Percentiles rank a stretch among this genome's conserved stretches.
These are phyloP conservation scores for Drosophila pseudoananassae DNA, from an alignment of 1,140 invertebrate species.

Conservation along the genomic window DNA sequence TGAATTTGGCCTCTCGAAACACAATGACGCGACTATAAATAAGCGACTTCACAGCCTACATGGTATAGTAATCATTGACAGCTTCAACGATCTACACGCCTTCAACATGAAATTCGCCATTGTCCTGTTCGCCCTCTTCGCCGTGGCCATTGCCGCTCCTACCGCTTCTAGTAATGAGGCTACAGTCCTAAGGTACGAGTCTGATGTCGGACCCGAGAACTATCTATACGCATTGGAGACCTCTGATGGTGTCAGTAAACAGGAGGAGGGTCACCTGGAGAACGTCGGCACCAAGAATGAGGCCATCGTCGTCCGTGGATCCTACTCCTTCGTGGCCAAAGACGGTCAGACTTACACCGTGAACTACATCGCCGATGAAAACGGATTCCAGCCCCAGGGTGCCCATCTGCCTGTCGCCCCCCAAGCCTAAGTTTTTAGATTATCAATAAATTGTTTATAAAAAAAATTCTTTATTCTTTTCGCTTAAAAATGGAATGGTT, in stretches of 20 bases:
- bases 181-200: slow-evolving; percentile 10
- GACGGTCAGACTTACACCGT: slow-evolving; percentile 52
- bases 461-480: neutral
- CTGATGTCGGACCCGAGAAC: slow-evolving; percentile 73
- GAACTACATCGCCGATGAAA: slow-evolving; percentile 79
- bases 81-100: slow-evolving; percentile 3
- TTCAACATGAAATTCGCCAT: slow-evolving; percentile 66
- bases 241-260: slow-evolving; percentile 86
- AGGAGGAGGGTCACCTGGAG: slow-evolving; percentile 38
- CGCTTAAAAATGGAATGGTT: neutral
- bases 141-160: slow-evolving; percentile 23
- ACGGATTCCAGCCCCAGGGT: slow-evolving; percentile 89
- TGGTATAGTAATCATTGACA: slow-evolving; percentile 5
- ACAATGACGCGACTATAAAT: slow-evolving; percentile 4
- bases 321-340: slow-evolving; percentile 35
- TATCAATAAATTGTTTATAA: slow-evolving; percentile 54
- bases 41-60: neutral
- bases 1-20: neutral
- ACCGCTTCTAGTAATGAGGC: no score
- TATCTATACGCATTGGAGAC: slow-evolving; percentile 84
- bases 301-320: slow-evolving; percentile 41
- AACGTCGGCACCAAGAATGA: slow-evolving; percentile 34
- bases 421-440: slow-evolving; percentile 30
- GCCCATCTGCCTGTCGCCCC: slow-evolving; percentile 86
- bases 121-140: slow-evolving; percentile 40